Conservation (phyloP, 2,797 vertebrate species). For the Anguilla marmorata region DNA sequence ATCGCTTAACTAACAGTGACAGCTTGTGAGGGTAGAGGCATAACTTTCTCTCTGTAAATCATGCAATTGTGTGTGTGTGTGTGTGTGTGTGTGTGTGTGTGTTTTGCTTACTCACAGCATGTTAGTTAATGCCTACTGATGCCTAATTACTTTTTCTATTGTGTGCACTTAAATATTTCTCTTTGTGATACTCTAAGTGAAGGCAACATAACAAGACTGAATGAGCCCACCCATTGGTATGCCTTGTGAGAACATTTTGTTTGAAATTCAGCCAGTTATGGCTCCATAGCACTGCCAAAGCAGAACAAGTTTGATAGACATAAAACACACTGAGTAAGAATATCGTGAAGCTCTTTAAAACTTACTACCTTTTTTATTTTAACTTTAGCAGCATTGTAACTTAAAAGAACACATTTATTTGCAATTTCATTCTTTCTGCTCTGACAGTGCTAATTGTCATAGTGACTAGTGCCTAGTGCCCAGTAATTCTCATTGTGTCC, state of each 20-base stretch:
- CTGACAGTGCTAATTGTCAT: not conserved
- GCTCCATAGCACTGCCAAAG: not conserved
- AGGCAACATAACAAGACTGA: not conserved
- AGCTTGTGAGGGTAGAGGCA: no score
- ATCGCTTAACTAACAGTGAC: no score
- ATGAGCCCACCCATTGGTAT: not conserved
- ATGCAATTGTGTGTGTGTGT: not conserved
- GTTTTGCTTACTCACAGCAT: no score
- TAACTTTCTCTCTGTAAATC: not conserved
- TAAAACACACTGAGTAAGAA: not conserved
- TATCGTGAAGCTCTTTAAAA: not conserved
- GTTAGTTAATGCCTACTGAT: not conserved
- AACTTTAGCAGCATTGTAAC: not conserved
- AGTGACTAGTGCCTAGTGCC: not conserved
- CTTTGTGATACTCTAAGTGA: not conserved
- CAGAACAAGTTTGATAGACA: not conserved
- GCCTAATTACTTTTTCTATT: not conserved
- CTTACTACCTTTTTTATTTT: not conserved
- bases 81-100: not conserved
- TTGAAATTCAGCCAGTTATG: not conserved
- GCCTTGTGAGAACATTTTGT: not conserved
- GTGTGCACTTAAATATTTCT: not conserved
- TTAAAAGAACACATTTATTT: not conserved
- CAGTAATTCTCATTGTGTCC: not conserved
- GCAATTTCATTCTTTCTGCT: not conserved